Conservation (phyloP, 2,797 vertebrate genomes). For the Zonotrichia albicollis region DNA sequence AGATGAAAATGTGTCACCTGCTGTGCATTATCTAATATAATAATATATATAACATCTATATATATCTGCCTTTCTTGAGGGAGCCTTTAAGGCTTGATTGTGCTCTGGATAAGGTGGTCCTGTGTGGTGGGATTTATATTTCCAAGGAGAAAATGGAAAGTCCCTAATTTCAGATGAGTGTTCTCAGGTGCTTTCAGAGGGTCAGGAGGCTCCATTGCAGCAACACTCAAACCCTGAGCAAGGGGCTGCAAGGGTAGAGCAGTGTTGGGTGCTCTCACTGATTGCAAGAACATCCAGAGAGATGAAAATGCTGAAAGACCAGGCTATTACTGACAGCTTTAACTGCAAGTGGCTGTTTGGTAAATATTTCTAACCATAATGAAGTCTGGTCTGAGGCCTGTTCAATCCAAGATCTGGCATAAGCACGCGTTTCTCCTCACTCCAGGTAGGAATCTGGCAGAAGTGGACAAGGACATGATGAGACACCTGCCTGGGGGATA, state of each 20-base stretch:
- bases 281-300: not conserved
- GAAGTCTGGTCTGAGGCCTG: not conserved
- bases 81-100: not conserved
- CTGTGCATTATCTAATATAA: not conserved
- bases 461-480: not conserved
- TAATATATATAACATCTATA: too few species aligned
- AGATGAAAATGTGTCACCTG: fast-evolving
- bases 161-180: not conserved
- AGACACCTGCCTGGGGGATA: not conserved
- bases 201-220: not conserved
- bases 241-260: not conserved
- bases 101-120: not conserved
- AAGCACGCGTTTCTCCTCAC: not conserved
- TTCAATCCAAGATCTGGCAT: not conserved
- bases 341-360: not conserved
- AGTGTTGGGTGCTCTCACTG: not conserved
- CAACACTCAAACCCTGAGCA: fast-evolving
- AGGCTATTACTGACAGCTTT: not conserved
- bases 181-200: not conserved
- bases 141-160: not conserved
- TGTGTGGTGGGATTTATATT: not conserved
- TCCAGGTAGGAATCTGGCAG: slow-evolving; percentile 12
- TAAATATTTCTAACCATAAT: not conserved
- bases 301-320: not conserved
- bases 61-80: not conserved